These are phyloP conservation scores for Tonatia bakeri DNA, from an alignment of 2,113 vertebrate genomes.

Conservation along the genomic window DNA sequence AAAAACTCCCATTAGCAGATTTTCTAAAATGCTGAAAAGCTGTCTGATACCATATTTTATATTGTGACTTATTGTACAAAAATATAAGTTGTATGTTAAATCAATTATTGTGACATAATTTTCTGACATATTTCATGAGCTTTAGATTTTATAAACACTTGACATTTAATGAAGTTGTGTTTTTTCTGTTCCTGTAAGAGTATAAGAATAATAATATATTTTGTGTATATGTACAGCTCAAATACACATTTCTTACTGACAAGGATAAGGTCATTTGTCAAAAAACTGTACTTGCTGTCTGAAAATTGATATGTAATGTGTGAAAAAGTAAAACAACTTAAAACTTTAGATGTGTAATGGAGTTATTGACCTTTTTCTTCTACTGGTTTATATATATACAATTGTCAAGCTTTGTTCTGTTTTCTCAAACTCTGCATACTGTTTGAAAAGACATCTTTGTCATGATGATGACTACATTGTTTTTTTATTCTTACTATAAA, in stretches of 20 bases:
- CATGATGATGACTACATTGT: not conserved
- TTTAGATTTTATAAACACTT: constrained; percentile 69
- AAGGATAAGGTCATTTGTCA: constrained; percentile 88
- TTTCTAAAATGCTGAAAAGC: not conserved
- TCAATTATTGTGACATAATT: constrained; percentile 7
- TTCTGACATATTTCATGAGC: constrained; percentile 31
- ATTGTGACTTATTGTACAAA: not conserved
- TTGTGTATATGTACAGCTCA: constrained; percentile 80
- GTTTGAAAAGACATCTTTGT: not conserved
- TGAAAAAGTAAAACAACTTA: constrained; percentile 75
- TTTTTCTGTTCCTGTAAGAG: constrained; percentile 76
- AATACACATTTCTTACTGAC: constrained; percentile 76
- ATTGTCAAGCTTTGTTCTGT: constrained; percentile 55
- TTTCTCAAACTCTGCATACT: constrained; percentile 46
- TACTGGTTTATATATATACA: constrained; percentile 65
- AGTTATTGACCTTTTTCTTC: constrained; percentile 84
- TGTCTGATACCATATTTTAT: not conserved
- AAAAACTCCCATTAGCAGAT: not conserved
- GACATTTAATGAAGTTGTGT: constrained; percentile 84
- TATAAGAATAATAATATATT: constrained; percentile 79
- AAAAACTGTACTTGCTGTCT: constrained; percentile 82
- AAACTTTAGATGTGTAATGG: constrained; percentile 73
- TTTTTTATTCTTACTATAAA: not conserved
- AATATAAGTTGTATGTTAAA: not conserved
- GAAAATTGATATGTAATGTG: constrained; percentile 82